Percentiles rank a stretch among this genome's conserved stretches.
Conservation (phyloP, 2,113 vertebrate species). For the Coreoperca whiteheadi region DNA sequence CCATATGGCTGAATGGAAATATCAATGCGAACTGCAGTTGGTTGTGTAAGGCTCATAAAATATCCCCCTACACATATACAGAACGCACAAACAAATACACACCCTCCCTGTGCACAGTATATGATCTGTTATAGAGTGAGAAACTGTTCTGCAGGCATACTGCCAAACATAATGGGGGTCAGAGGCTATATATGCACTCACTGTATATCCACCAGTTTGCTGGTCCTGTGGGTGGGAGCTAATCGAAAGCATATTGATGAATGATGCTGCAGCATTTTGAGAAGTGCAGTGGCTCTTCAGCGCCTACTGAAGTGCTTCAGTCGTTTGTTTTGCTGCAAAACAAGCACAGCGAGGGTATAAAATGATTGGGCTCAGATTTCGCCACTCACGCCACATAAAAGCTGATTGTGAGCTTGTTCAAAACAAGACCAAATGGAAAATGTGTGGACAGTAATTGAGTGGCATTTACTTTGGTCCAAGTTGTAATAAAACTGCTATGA, state of each 20-base stretch:
- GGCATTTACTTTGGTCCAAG: constrained; percentile 41
- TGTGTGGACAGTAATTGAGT: constrained; percentile 44
- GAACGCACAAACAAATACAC: neutral
- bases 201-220: constrained; percentile 43
- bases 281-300: constrained; percentile 56
- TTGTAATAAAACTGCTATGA: constrained; percentile 44
- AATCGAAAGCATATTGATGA: constrained; percentile 72
- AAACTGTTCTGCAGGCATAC: constrained; percentile 36
- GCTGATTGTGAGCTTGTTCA: constrained; percentile 24
- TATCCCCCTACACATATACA: neutral
- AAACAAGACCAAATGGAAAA: constrained; percentile 33
- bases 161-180: constrained; percentile 59
- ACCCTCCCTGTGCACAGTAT: neutral
- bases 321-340: constrained; percentile 68
- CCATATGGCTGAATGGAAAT: constrained; percentile 60
- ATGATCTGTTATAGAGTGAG: constrained; percentile 31
- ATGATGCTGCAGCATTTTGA: constrained; percentile 70
- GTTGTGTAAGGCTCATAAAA: constrained; percentile 42
- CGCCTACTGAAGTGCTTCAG: constrained; percentile 49
- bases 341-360: constrained; percentile 36
- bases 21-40: constrained; percentile 58
- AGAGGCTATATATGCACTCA: constrained; percentile 52
- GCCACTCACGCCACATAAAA: constrained; percentile 16
- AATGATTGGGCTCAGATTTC: constrained; percentile 29
- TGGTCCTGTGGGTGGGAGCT: constrained; percentile 53